Evolutionary conservation across 64 coral and sea anemone genomes (phyloP).

Genomic region (Porites lutea): DNA sequence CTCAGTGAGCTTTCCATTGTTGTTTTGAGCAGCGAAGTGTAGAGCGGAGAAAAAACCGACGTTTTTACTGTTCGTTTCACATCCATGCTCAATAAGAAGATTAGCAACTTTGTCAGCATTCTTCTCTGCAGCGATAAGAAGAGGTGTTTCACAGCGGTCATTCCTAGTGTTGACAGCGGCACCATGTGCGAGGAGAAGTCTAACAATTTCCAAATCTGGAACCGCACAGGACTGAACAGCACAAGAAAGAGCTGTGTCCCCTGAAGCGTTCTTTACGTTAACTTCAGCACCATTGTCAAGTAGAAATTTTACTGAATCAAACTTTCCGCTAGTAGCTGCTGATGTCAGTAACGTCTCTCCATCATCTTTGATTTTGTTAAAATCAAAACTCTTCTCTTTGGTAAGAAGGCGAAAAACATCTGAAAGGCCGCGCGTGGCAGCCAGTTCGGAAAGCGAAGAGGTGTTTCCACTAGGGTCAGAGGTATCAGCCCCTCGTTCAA

Average conservation of each 20-base stretch:
- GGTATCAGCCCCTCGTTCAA: neutral
- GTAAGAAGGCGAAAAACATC: neutral
- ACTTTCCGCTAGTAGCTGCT: neutral
- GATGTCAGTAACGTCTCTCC: neutral
- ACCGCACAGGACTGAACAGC: too few relatives aligned
- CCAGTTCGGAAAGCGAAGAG: neutral
- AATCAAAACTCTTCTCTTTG: neutral
- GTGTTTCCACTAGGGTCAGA: neutral
- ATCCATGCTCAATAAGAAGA: neutral
- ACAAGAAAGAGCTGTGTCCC: neutral
- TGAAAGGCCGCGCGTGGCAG: neutral
- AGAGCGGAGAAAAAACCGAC: neutral
- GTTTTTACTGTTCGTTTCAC: neutral
- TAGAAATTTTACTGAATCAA: neutral
- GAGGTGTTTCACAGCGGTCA: neutral
- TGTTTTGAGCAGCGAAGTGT: neutral
- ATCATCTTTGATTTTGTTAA: neutral
- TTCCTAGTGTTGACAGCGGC: conserved; percentile 14
- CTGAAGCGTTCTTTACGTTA: neutral
- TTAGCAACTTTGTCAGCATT: neutral
- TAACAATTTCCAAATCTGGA: neutral
- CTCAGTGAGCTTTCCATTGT: neutral
- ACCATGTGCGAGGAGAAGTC: neutral
- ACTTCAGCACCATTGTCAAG: neutral
- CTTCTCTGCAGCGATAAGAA: neutral